Percentiles rank a stretch among this genome's conserved stretches.
These are phyloP conservation scores for Diorhabda elongata DNA, from an alignment of 1,140 invertebrate species.

Conservation along the genomic window DNA sequence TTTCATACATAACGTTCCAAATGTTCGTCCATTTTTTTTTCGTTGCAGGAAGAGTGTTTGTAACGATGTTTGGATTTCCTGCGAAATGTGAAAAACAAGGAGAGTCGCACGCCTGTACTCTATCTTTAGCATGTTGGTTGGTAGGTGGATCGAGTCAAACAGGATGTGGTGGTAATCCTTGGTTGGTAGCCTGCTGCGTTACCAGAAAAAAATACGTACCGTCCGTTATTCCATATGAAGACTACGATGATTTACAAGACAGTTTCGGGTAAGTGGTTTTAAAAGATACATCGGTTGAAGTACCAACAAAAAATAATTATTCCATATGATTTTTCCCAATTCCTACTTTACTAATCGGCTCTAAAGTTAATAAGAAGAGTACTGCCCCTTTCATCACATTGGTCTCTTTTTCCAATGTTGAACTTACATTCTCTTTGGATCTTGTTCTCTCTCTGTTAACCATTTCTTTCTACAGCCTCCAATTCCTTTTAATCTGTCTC, in stretches of 20 bases:
- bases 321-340: too few species aligned
- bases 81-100: constrained; percentile 55
- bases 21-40: too few species aligned
- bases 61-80: constrained; percentile 58
- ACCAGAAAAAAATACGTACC: constrained; percentile 31
- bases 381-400: too few species aligned
- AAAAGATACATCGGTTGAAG: too few species aligned
- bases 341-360: too few species aligned
- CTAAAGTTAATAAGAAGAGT: too few species aligned
- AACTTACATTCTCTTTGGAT: too few species aligned
- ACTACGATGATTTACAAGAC: constrained; percentile 7
- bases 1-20: constrained; percentile 7
- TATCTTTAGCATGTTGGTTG: constrained; percentile 69
- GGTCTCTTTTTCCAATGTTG: too few species aligned
- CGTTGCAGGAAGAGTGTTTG: constrained; percentile 49
- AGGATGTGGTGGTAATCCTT: constrained; percentile 59
- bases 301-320: too few species aligned
- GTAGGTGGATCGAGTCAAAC: constrained; percentile 59
- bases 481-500: too few species aligned
- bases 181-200: constrained; percentile 67
- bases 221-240: not conserved
- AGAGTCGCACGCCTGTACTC: constrained; percentile 57
- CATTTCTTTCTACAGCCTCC: too few species aligned
- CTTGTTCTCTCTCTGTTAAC: too few species aligned
- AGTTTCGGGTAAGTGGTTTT: constrained; percentile 15